Evolutionary conservation across 2,113 vertebrate species (phyloP).

Genomic region (Nematolebias whitei): DNA sequence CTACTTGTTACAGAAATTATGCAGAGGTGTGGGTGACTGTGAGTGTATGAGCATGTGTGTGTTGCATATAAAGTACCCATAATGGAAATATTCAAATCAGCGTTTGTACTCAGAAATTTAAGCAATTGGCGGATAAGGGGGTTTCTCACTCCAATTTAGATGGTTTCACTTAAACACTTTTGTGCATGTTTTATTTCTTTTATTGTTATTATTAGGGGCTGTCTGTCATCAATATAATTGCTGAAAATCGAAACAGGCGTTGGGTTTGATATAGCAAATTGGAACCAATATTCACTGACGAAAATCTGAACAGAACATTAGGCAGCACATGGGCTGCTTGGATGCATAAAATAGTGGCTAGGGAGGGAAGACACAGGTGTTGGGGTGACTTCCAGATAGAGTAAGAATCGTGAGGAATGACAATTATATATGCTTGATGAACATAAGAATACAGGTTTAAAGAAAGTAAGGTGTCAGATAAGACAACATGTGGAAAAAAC

Average conservation of each 20-base stretch:
- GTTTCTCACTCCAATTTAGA: not conserved
- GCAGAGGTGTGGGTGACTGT: slow-evolving; percentile 35
- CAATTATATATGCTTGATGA: slow-evolving; percentile 11
- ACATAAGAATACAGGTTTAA: not conserved
- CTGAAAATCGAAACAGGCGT: slow-evolving; percentile 19
- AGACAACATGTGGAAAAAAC: not conserved
- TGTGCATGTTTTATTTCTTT: not conserved
- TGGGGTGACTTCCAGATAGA: slow-evolving; percentile 47
- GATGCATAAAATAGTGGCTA: slow-evolving; percentile 14
- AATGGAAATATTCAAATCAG: slow-evolving; percentile 37
- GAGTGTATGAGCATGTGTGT: not conserved
- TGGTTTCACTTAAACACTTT: slow-evolving; percentile 19
- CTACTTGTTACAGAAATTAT: slow-evolving; percentile 53
- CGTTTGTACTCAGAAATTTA: slow-evolving; percentile 12
- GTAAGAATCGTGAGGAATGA: not conserved
- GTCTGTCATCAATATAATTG: slow-evolving; percentile 15
- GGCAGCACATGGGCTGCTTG: slow-evolving; percentile 29
- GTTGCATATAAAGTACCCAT: slow-evolving; percentile 34
- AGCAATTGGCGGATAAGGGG: not conserved
- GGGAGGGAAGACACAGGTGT: slow-evolving; percentile 48
- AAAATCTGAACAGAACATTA: slow-evolving; percentile 29
- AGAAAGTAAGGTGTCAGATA: not conserved
- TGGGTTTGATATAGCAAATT: slow-evolving; percentile 23
- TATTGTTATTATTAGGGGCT: not conserved
- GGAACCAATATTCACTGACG: slow-evolving; percentile 18